Base-by-base conservation (phyloP, 92 coral and sea anemone genomes). In the Porites evermanni region DNA sequence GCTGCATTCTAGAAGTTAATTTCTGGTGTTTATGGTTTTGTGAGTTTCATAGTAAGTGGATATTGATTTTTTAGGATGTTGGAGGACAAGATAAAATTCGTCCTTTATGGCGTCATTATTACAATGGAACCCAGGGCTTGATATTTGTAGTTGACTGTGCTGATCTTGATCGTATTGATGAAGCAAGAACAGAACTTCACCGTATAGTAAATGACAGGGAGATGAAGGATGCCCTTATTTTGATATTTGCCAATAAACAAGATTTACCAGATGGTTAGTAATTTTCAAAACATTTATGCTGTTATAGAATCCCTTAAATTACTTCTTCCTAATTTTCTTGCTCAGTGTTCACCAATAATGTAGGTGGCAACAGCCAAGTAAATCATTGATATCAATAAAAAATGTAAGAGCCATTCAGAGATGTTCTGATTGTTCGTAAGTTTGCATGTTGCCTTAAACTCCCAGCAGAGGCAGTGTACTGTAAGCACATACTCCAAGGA, bases 61-160 rank as follows among this genome's bases (percentile, higher is more conserved):
- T 38, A 72, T 47, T 12, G 8, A 24, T 54, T 7, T 80, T 74
- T 18, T 64, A 96, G 99, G 99, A 96, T 84, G 99, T 96, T 66
- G 99, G 99, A 14, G 99, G 99, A 72, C 99, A 96, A 72, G 99
- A 96, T 74, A 96, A 96, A 90, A 96, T 96, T 14, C 89, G 99
- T 47, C 99, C 99, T 26, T 86, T 96, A 89, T 96, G 99, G 99
- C 96, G 98, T 72, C 99, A 96, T 84, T 96, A 96, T 94, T 96
- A 84, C 79, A 91, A 94, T 85, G 99, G 99, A 3, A 94, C 98
- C 18, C 96, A 96, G 53, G 99, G 95, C 20, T 84, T 96, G 54
- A 94, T 96, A 86, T 96, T 94, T 83, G 99, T 96, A 16, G 98
- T 96, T 68, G 99, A 96, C 63, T 94, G 98, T 79, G 99, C 99